Conservation (phyloP, 1,140 invertebrate species). For the Propsilocerus akamusi region DNA sequence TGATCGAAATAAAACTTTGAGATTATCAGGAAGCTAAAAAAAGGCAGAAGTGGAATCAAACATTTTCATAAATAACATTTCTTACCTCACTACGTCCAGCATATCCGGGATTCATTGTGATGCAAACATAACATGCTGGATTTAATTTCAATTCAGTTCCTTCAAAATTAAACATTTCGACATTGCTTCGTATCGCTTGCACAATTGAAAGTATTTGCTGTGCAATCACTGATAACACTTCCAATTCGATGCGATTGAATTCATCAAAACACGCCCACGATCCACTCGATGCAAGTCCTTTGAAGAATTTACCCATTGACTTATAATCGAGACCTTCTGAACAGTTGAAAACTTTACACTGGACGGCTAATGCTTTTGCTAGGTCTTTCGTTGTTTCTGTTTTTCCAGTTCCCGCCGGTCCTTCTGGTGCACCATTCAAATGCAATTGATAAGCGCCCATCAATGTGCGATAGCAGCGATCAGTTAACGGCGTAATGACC, state of each 20-base stretch:
- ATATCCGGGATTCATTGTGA: conserved; percentile 90
- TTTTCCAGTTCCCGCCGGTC: conserved; percentile 77
- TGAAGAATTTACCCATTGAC: conserved; percentile 83
- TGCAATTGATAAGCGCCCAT: conserved; percentile 76
- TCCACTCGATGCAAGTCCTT: conserved; percentile 69
- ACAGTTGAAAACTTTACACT: conserved; percentile 89
- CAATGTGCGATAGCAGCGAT: conserved; percentile 70
- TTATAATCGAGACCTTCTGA: conserved; percentile 88
- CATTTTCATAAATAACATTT: neutral
- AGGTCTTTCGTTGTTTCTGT: conserved; percentile 81
- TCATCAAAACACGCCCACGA: conserved; percentile 93
- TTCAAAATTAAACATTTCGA: conserved; percentile 64
- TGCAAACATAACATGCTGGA: conserved; percentile 69
- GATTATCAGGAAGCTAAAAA: conserved; percentile 61
- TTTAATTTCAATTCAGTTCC: conserved; percentile 65
- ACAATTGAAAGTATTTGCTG: conserved; percentile 69
- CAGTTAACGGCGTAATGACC: conserved; percentile 66
- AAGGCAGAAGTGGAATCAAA: neutral
- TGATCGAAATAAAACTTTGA: conserved; percentile 78
- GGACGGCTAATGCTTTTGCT: conserved; percentile 75
- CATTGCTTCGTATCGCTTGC: conserved; percentile 52
- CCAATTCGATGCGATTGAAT: conserved; percentile 85
- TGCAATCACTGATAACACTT: conserved; percentile 65
- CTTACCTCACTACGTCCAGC: conserved; percentile 32
- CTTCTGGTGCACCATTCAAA: conserved; percentile 69